Percentiles rank a stretch among this genome's conserved stretches.
These are phyloP conservation scores for Crypturellus tataupa DNA, from an alignment of 2,797 vertebrate species.

Conservation along the genomic window DNA sequence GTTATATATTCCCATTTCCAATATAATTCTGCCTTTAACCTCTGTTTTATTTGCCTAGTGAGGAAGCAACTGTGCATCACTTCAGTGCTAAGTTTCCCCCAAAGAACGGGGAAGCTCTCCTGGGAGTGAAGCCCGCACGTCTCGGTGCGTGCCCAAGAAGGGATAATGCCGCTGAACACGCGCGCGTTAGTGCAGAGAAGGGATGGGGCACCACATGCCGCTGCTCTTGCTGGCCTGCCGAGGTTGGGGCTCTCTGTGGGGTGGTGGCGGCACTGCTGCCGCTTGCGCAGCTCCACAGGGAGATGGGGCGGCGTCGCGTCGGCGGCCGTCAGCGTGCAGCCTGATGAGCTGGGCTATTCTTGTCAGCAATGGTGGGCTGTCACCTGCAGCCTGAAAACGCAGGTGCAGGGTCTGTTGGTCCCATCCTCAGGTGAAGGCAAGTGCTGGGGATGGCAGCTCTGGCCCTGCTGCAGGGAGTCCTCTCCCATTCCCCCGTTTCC, in stretches of 20 bases:
- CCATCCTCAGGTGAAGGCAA: background rate
- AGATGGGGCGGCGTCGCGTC: background rate
- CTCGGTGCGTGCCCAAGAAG: background rate
- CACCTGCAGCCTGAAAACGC: background rate
- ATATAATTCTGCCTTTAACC: background rate
- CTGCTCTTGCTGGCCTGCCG: background rate
- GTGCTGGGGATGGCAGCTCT: background rate
- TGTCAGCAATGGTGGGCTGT: background rate
- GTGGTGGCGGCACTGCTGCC: background rate
- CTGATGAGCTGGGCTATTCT: background rate
- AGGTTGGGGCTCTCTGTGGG: background rate
- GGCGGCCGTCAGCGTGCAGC: background rate
- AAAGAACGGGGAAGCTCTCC: accelerated
- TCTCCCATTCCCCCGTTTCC: background rate
- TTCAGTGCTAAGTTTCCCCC: background rate
- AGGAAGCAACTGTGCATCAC: background rate
- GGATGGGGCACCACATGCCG: background rate
- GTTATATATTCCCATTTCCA: background rate
- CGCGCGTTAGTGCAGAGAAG: background rate
- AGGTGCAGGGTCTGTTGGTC: background rate
- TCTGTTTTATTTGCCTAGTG: background rate
- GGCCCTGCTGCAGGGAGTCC: background rate
- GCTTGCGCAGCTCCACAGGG: background rate
- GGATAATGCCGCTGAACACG: background rate
- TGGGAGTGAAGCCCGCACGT: background rate